phyloP scores from a whole-genome alignment of 2,797 vertebrate species.

The Australoheros facetus region DNA sequence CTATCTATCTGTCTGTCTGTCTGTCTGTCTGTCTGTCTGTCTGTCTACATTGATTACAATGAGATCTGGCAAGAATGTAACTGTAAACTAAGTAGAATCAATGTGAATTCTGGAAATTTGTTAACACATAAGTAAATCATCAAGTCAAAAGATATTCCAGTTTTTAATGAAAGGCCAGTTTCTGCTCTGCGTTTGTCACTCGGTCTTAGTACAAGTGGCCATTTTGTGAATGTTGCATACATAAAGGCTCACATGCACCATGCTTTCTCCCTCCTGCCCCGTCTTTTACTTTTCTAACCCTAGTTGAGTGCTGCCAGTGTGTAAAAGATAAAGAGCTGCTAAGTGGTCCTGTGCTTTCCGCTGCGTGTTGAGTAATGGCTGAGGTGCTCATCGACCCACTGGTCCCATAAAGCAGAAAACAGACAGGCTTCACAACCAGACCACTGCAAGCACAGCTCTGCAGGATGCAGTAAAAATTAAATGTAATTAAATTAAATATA shows the following conservation, averaged over 20 bases:
- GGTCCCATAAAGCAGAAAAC: conserved; percentile 40
- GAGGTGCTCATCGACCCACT: conserved; percentile 53
- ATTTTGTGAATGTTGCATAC: neutral
- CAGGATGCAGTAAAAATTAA: conserved; percentile 1
- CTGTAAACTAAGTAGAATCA: neutral
- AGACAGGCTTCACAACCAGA: conserved; percentile 38
- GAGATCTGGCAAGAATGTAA: too few relatives aligned
- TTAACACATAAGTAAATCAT: neutral
- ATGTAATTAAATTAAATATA: neutral
- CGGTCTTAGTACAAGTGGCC: neutral
- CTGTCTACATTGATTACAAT: too few relatives aligned
- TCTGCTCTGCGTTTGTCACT: too few relatives aligned
- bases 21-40: too few relatives aligned
- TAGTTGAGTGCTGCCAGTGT: conserved; percentile 50
- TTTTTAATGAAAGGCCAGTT: too few relatives aligned
- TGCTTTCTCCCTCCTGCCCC: neutral
- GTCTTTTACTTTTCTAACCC: conserved; percentile 58
- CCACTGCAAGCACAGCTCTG: conserved; percentile 2
- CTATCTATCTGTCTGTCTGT: too few relatives aligned
- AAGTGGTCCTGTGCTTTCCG: conserved; percentile 45
- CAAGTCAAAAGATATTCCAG: too few relatives aligned
- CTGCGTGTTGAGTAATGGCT: conserved; percentile 50
- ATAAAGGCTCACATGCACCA: neutral
- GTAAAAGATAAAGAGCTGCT: conserved; percentile 60
- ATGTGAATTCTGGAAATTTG: neutral